Percentiles rank a stretch among this genome's conserved stretches.
These are phyloP conservation scores for Rallus limicola DNA, from an alignment of 2,113 vertebrate genomes.

Conservation along the genomic window DNA sequence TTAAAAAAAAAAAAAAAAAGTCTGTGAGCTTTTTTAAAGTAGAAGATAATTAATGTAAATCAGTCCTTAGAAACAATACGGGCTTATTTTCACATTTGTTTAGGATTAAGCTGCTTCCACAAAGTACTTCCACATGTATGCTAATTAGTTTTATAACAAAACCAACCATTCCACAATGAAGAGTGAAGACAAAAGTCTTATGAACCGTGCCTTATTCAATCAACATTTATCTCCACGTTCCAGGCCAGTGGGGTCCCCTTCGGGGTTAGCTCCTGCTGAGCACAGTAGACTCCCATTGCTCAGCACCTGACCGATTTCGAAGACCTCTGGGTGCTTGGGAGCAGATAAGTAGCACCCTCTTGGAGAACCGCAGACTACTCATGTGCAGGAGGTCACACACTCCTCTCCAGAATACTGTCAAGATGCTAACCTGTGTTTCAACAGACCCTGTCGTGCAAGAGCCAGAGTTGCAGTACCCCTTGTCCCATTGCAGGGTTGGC, in stretches of 20 bases:
- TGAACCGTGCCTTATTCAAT: constrained; percentile 56
- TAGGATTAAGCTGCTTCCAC: constrained; percentile 74
- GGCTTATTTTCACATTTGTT: constrained; percentile 82
- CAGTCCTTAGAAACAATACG: constrained; percentile 73
- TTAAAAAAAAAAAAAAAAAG: constrained; percentile 40
- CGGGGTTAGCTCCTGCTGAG: not conserved
- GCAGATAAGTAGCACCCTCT: not conserved
- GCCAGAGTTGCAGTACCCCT: not conserved
- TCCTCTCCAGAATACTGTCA: not conserved
- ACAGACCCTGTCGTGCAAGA: fast-evolving
- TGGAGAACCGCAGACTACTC: not conserved
- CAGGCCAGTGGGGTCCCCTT: not conserved
- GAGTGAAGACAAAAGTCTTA: constrained; percentile 70
- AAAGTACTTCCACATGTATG: constrained; percentile 78
- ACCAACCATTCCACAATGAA: constrained; percentile 56
- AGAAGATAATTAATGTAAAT: constrained; percentile 81
- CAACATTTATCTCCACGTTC: constrained; percentile 38
- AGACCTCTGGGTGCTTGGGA: not conserved
- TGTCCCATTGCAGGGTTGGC: not conserved
- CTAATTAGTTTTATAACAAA: constrained; percentile 74
- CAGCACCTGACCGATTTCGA: not conserved
- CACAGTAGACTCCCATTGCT: not conserved
- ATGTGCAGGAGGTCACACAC: fast-evolving
- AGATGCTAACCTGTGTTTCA: not conserved
- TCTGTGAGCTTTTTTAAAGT: constrained; percentile 65